Evolutionary conservation across 2,888 invertebrate genomes (phyloP).

Genomic region (Brachyopa scutellaris): DNA sequence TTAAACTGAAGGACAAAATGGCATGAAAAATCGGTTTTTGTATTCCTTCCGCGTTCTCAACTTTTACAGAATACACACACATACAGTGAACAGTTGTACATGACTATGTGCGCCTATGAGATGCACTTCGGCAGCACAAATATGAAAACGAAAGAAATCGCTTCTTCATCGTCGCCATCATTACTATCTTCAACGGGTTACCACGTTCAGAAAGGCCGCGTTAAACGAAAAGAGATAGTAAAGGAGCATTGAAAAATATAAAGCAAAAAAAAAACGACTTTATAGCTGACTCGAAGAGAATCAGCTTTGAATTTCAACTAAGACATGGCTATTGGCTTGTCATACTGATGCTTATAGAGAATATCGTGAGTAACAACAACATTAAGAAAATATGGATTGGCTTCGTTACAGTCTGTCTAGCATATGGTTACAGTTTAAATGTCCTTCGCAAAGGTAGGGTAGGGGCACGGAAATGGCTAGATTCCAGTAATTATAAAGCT

Average conservation of each 20-base stretch:
- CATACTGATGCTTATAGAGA: constrained; percentile 16
- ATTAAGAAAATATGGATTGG: not conserved
- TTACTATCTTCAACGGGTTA: constrained; percentile 19
- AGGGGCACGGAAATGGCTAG: too few relatives aligned
- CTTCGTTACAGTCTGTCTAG: not conserved
- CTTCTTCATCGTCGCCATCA: constrained; percentile 12
- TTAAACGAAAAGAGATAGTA: not conserved
- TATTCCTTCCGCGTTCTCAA: constrained; percentile 26
- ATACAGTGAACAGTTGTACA: not conserved
- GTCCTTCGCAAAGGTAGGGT: too few relatives aligned
- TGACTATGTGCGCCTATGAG: constrained; percentile 6
- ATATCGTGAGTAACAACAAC: not conserved
- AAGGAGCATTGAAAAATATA: not conserved
- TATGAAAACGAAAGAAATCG: constrained; percentile 1
- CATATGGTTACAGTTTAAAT: too few relatives aligned
- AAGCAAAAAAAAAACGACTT: not conserved
- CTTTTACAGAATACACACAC: constrained; percentile 20
- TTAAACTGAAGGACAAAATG: constrained; percentile 10
- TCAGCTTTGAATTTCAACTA: constrained; percentile 36
- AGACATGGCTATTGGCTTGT: constrained; percentile 25
- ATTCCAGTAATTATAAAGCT: too few relatives aligned
- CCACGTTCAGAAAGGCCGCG: constrained; percentile 8
- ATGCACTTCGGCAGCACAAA: constrained; percentile 15
- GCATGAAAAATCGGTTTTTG: constrained; percentile 21
- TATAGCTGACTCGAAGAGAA: not conserved